phyloP scores from a whole-genome alignment of 2,888 invertebrate genomes.

The Rhopalosiphum nymphaeae region DNA sequence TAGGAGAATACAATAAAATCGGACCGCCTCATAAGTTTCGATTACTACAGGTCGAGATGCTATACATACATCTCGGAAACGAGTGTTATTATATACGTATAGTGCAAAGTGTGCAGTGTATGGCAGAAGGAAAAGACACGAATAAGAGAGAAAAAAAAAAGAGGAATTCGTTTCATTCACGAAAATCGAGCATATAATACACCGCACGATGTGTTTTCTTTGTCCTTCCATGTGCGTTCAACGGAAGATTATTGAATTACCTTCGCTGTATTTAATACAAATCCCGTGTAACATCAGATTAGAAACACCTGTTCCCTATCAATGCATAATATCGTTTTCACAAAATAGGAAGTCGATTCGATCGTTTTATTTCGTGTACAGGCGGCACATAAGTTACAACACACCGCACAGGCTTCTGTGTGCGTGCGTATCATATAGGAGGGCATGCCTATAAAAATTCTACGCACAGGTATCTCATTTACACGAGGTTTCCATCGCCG shows the following conservation, averaged over 20 bases:
- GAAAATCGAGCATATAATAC: not conserved
- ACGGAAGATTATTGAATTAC: constrained; percentile 35
- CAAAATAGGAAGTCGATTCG: constrained; percentile 18
- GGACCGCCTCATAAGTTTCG: not conserved
- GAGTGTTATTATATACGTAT: not conserved
- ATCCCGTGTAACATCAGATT: constrained; percentile 41
- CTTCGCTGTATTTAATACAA: constrained; percentile 27
- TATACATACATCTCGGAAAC: not conserved
- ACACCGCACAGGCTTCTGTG: not conserved
- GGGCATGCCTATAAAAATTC: not conserved
- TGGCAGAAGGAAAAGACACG: not conserved
- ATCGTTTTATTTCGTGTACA: not conserved
- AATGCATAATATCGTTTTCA: constrained; percentile 30
- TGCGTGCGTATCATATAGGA: not conserved
- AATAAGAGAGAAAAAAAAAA: not conserved
- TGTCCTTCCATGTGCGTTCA: constrained; percentile 12
- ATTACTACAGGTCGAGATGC: not conserved
- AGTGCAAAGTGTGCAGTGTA: not conserved
- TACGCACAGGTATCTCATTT: not conserved
- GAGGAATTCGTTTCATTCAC: constrained; percentile 22
- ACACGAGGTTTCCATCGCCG: constrained; percentile 20
- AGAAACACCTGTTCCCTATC: constrained; percentile 18
- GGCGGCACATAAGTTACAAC: not conserved
- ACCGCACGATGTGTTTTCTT: not conserved
- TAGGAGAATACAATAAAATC: not conserved